These are phyloP conservation scores for Elanus axillaris DNA, from an alignment of 2,113 vertebrate species.

Conservation along the genomic window DNA sequence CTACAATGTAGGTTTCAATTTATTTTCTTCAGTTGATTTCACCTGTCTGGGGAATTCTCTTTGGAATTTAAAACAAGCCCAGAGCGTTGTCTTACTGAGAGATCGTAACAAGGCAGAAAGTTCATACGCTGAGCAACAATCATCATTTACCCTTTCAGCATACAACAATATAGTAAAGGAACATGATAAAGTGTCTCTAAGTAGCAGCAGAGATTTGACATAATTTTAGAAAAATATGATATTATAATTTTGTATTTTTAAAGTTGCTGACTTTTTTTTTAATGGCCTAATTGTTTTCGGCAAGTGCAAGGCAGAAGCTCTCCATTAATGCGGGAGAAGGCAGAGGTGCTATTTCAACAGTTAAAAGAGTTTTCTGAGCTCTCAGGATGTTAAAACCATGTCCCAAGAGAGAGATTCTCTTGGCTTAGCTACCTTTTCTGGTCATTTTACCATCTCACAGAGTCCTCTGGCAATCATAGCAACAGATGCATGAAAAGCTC, in stretches of 20 bases:
- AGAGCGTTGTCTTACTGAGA: not conserved
- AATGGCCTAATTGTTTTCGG: not conserved
- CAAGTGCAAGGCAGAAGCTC: not conserved
- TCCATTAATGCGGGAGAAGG: not conserved
- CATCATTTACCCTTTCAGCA: not conserved
- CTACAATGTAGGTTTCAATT: slow-evolving; percentile 30
- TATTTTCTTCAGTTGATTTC: slow-evolving; percentile 48
- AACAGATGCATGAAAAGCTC: not conserved
- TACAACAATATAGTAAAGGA: not conserved
- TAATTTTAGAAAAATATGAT: not conserved
- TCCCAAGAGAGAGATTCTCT: not conserved
- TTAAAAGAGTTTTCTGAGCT: not conserved
- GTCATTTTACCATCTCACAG: not conserved
- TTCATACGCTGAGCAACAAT: not conserved
- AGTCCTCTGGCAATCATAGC: not conserved
- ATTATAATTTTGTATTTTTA: not conserved
- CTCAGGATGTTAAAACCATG: not conserved
- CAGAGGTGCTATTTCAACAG: not conserved
- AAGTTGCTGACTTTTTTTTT: not conserved
- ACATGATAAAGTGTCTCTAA: not conserved
- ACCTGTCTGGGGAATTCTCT: slow-evolving; percentile 18
- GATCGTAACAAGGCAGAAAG: not conserved
- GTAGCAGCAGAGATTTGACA: not conserved
- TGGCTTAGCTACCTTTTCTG: slow-evolving; percentile 17
- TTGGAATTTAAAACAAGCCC: slow-evolving; percentile 9